Evolutionary conservation across 2,113 vertebrate genomes (phyloP).

Genomic region (Macrotus californicus): DNA sequence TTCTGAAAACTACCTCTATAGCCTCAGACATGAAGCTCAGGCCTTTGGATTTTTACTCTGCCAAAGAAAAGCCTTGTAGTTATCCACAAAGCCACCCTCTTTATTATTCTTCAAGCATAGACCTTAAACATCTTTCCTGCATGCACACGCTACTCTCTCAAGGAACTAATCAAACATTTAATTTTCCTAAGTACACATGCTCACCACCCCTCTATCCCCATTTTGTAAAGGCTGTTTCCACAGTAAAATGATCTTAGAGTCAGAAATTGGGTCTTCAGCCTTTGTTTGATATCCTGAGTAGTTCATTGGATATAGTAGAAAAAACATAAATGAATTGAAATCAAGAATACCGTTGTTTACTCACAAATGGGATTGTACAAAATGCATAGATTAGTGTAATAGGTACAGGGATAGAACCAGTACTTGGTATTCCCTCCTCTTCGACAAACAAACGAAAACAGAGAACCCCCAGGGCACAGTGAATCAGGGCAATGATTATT

Average conservation of each 20-base stretch:
- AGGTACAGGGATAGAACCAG: fast-evolving
- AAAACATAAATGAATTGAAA: background rate
- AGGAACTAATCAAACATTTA: background rate
- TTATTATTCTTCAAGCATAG: background rate
- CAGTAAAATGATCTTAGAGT: background rate
- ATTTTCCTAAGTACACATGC: background rate
- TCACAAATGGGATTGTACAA: background rate
- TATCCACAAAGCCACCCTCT: background rate
- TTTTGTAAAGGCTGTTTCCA: background rate
- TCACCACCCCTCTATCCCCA: background rate
- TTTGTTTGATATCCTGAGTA: background rate
- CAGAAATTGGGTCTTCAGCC: background rate
- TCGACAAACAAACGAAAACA: fast-evolving
- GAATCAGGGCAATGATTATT: conserved; percentile 24
- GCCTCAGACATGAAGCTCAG: background rate
- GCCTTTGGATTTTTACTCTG: background rate
- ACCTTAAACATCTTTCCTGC: background rate
- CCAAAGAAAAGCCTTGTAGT: background rate
- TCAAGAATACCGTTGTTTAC: conserved; percentile 4
- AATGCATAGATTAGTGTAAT: background rate
- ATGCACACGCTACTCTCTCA: background rate
- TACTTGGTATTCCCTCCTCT: fast-evolving
- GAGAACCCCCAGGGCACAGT: background rate
- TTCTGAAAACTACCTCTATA: background rate
- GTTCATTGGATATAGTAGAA: background rate